Conservation (phyloP, 2,888 invertebrate species). For the Drosophila histrio region DNA sequence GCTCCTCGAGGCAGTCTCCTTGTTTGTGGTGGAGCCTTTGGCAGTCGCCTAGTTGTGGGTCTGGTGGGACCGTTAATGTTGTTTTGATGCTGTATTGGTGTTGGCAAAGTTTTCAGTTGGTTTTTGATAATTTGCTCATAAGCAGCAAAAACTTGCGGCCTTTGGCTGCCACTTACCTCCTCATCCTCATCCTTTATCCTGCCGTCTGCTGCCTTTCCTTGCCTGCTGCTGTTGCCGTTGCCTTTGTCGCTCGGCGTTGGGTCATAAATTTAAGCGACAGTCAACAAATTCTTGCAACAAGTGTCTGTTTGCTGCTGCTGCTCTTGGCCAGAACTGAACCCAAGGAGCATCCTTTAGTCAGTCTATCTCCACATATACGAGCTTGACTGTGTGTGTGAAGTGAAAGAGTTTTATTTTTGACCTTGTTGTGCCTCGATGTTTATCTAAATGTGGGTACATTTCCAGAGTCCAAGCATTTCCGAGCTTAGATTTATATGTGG, state of each 20-base stretch:
- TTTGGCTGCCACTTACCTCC: constrained; percentile 21
- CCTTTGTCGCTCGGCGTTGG: constrained; percentile 57
- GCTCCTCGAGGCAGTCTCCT: constrained; percentile 6
- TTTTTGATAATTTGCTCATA: constrained; percentile 69
- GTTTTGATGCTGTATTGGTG: constrained; percentile 73
- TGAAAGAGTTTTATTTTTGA: constrained; percentile 53
- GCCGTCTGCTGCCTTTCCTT: constrained; percentile 4
- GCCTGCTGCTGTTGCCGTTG: too few species aligned
- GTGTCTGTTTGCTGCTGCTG: constrained; percentile 63
- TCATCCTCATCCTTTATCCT: constrained; percentile 19
- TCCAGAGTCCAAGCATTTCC: constrained; percentile 12
- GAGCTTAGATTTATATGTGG: not conserved
- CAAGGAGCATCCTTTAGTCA: constrained; percentile 24
- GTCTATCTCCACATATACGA: constrained; percentile 12
- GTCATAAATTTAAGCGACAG: constrained; percentile 83
- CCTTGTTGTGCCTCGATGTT: constrained; percentile 53
- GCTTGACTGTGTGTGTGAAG: not conserved
- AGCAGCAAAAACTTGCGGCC: constrained; percentile 63
- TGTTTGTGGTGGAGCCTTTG: not conserved
- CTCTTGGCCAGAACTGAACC: constrained; percentile 24
- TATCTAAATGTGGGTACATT: constrained; percentile 54
- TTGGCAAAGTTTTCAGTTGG: constrained; percentile 50
- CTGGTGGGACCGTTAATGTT: constrained; percentile 61
- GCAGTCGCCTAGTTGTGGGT: constrained; percentile 6
- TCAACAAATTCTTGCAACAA: constrained; percentile 84